phyloP scores from a whole-genome alignment of 2,113 vertebrate genomes.

The Pterocles burchelli region DNA sequence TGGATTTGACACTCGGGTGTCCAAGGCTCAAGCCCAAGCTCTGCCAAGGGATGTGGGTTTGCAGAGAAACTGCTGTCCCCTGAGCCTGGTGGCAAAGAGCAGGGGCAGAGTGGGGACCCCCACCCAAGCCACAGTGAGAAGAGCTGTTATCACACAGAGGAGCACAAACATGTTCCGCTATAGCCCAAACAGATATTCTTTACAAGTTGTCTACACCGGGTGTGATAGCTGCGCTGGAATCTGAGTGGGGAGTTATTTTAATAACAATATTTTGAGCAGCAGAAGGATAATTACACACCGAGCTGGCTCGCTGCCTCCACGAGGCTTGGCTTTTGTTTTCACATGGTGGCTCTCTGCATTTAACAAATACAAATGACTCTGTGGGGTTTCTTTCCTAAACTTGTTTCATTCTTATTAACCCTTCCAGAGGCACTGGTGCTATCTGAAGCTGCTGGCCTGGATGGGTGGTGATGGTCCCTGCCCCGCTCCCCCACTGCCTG shows the following conservation, averaged over 20 bases:
- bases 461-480: too few species aligned
- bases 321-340: neutral
- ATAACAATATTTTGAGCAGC: neutral
- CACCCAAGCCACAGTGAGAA: too few species aligned
- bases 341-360: neutral
- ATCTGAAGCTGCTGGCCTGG: fast-evolving
- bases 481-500: too few species aligned
- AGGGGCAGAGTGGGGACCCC: neutral
- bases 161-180: neutral
- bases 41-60: neutral
- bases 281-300: neutral
- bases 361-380: neutral
- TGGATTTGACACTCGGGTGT: too few species aligned
- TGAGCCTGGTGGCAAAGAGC: neutral
- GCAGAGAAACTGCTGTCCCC: neutral
- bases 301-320: neutral
- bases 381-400: neutral
- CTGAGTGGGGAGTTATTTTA: neutral
- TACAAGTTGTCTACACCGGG: fast-evolving
- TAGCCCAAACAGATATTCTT: fast-evolving
- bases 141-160: too few species aligned
- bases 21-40: too few species aligned
- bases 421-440: fast-evolving
- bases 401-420: neutral
- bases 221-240: fast-evolving